Percentiles rank a stretch among this genome's conserved stretches.
These are phyloP conservation scores for Acrobasis repandana DNA, from an alignment of 2,888 invertebrate species.

Conservation along the genomic window DNA sequence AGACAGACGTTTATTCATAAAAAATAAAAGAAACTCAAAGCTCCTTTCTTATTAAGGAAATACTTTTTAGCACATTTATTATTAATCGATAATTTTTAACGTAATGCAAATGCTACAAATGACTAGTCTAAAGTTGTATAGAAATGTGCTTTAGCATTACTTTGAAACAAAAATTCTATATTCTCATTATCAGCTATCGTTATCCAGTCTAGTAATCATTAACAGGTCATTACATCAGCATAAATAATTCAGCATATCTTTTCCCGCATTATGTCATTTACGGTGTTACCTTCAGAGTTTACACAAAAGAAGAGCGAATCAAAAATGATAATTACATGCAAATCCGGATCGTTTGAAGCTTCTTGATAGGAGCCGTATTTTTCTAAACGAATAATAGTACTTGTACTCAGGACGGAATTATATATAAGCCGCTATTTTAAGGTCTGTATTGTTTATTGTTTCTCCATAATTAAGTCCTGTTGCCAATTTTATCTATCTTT, in stretches of 20 bases:
- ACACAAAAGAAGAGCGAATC: slow-evolving; percentile 82
- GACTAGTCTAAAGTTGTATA: no score
- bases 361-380: slow-evolving; percentile 39
- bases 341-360: slow-evolving; percentile 65
- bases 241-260: slow-evolving; percentile 82
- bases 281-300: slow-evolving; percentile 79
- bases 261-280: slow-evolving; percentile 80
- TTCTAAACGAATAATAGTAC: slow-evolving; percentile 36
- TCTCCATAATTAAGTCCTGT: no score
- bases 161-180: no score
- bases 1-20: no score
- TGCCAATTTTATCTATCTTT: no score
- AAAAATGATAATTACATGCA: slow-evolving; percentile 83
- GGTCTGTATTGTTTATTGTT: no score
- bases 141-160: no score
- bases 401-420: slow-evolving; percentile 4
- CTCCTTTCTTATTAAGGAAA: no score
- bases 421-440: not conserved
- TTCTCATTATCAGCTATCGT: not conserved
- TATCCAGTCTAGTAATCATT: not conserved
- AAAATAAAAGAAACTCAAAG: no score
- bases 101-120: no score
- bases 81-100: no score
- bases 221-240: slow-evolving; percentile 38
- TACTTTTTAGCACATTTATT: no score